Evolutionary conservation across 2,888 invertebrate genomes (phyloP).

Genomic region (Oligia fasciuncula): DNA sequence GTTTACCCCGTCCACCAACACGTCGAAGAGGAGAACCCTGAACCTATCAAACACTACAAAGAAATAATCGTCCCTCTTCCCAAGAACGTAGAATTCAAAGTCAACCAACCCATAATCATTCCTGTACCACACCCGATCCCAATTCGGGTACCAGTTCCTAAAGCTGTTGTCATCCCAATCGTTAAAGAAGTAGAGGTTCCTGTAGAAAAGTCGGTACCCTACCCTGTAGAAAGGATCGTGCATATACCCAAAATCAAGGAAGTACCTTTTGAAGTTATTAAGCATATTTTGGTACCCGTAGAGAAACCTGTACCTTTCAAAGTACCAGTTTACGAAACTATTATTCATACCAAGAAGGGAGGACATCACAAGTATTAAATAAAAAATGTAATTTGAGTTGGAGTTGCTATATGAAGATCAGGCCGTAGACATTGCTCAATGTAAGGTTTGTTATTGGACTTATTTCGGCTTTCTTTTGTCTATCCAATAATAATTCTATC

Average conservation of each 20-base stretch:
- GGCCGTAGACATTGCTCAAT: background rate
- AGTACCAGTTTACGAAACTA: conserved; percentile 93
- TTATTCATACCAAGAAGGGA: conserved; percentile 92
- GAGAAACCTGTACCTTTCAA: conserved; percentile 93
- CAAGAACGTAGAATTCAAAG: conserved; percentile 91
- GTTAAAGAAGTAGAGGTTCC: conserved; percentile 92
- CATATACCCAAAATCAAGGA: conserved; percentile 92
- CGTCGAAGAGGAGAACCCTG: conserved; percentile 92
- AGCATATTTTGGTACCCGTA: conserved; percentile 92
- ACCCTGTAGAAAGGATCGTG: conserved; percentile 92
- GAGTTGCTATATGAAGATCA: background rate
- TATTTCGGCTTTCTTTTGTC: background rate
- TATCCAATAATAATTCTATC: background rate
- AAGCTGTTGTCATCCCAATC: conserved; percentile 92
- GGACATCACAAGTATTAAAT: conserved; percentile 84
- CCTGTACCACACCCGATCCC: conserved; percentile 92
- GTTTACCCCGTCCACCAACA: conserved; percentile 91
- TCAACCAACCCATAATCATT: conserved; percentile 89
- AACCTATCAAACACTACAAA: conserved; percentile 92
- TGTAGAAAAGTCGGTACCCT: conserved; percentile 93
- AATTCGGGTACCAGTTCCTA: conserved; percentile 92
- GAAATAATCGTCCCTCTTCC: conserved; percentile 92
- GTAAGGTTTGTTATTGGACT: background rate
- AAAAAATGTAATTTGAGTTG: background rate
- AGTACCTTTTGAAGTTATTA: conserved; percentile 92